Base-by-base conservation (phyloP, 2,888 invertebrate species). In the Pycnomerus fuliginosus region DNA sequence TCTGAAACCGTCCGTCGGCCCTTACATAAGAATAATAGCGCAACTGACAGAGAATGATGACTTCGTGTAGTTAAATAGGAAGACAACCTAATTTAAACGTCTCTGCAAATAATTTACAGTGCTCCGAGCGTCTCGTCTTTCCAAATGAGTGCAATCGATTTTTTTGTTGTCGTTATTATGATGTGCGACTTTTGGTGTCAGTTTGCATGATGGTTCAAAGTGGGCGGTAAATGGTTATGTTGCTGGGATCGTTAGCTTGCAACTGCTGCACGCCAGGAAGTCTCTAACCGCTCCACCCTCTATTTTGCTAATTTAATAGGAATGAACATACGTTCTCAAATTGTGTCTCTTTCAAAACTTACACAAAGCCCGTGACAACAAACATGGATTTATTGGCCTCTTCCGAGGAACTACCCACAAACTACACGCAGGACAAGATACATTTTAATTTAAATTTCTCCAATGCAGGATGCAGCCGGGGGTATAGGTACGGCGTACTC, bases 41-140 rank as follows among this genome's bases (percentile, higher is more conserved):
- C 52, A 60, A 58, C 54, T 64, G 69, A 69, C 69, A 68, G 59
- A 67, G 68, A 68, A 64, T 63, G 68, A 68, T 69, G 67, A 59
- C 58, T 58, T 55, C 39, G 58, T 59, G 61, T 52, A 56, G 53
- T 55, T 58, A 61, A 68, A 67, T 65, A 61, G 64, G 62, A 64
- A 67, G 63, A 68, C 66, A 69, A 66, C 64, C 67, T 68, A 69
- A 69, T 69, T 67, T 68, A 52, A 55, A 53, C 56, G 43, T 44
- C 44, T 50, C 46, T 48, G 29, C 20, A 13, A 35, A 39, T 27
- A 15, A 35, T 40, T 34, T 30, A 45, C 32, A 29, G 27, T 36
- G 24, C 33, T n/a, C 7, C n/a, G 7, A 22, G 12, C 22, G 11
- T 16, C 3, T 1, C 12, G 7, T 7, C 16, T 20, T 22, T 8